These are phyloP conservation scores for Nemoura dubitans DNA, from an alignment of 2,888 invertebrate genomes.

Conservation along the genomic window DNA sequence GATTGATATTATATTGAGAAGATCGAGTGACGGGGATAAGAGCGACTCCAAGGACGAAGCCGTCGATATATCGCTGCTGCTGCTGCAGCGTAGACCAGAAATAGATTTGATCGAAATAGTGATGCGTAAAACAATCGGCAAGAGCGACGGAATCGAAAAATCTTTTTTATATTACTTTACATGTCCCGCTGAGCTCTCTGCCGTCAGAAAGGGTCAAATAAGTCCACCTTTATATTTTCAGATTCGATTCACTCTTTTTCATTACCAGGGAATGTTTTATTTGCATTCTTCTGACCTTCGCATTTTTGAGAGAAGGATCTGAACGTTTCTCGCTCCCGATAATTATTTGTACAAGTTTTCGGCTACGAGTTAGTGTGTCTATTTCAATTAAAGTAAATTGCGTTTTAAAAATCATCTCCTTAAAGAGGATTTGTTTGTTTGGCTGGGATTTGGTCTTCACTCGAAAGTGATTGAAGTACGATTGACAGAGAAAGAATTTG, in stretches of 20 bases:
- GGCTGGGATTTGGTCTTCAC: neutral
- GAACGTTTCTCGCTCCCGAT: too few species aligned
- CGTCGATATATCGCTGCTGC: conserved; percentile 9
- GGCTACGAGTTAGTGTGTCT: neutral
- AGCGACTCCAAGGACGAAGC: conserved; percentile 16
- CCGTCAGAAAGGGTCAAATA: neutral
- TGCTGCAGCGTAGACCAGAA: conserved; percentile 1
- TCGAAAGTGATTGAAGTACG: neutral
- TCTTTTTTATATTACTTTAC: neutral
- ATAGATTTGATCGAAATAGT: neutral
- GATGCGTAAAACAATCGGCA: conserved; percentile 7
- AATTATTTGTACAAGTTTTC: neutral
- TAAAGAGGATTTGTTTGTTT: neutral
- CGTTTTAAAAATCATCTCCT: neutral
- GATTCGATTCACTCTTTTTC: neutral
- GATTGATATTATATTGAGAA: conserved; percentile 32
- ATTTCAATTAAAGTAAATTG: neutral
- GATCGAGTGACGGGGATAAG: conserved; percentile 27
- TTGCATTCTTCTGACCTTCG: neutral
- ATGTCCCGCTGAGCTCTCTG: neutral
- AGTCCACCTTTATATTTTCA: neutral
- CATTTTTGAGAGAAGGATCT: neutral
- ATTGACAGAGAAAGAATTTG: neutral
- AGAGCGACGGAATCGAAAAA: neutral
- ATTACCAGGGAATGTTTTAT: neutral